Evolutionary conservation across 2,888 invertebrate genomes (phyloP), one percentile per base, ranked within the genome.

Genomic region (Nematopogon swammerdamellus): DNA sequence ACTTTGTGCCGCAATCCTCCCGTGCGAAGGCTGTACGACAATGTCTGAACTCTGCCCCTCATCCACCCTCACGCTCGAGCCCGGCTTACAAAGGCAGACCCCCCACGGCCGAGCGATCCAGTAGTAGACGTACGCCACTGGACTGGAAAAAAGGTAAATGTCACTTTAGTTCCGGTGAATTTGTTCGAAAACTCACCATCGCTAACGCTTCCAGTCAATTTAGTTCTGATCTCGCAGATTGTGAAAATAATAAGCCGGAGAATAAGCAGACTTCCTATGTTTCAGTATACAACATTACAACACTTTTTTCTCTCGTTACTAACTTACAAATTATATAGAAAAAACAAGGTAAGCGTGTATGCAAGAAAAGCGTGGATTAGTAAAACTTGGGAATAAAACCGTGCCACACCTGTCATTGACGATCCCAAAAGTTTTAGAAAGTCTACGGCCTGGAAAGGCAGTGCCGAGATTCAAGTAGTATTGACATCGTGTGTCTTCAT

Each of bases 61-160:
- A 47, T 49, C 1, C 63, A 63, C n/a, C n/a, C n/a, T n/a, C n/a
- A n/a, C n/a, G n/a, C n/a, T 1, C 52, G 51, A 4, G 54, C 50
- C 18, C n/a, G n/a, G 14, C 4, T 19, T 14, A 19, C 68, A 68
- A 1, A 60, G 58, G 50, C 69, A 64, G 17, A 55, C 54, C 25
- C 69, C 68, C 73, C 75, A 74, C 0, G 63, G 56, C 0, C 75
- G 65, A 3, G 59, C 56, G 18, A 58, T 60, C 75, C 75, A 75
- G 58, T 68, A 68, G 59, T 67, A 75, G 1, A 63, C 59, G 51
- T 72, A 75, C 1, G 55, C 36, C 6, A 75, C 55, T 1, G 74
- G 64, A 50, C 75, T 75, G 54, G 0, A 50, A 50, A 25, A 25
- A 6, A 6, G 25, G 25, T 25, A 25, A 25, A 25, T 8, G 8